A percentile compares a stretch with the other conserved stretches of the same genome.
phyloP scores from a whole-genome alignment of 2,888 invertebrate genomes.

The Diogma glabrata region DNA sequence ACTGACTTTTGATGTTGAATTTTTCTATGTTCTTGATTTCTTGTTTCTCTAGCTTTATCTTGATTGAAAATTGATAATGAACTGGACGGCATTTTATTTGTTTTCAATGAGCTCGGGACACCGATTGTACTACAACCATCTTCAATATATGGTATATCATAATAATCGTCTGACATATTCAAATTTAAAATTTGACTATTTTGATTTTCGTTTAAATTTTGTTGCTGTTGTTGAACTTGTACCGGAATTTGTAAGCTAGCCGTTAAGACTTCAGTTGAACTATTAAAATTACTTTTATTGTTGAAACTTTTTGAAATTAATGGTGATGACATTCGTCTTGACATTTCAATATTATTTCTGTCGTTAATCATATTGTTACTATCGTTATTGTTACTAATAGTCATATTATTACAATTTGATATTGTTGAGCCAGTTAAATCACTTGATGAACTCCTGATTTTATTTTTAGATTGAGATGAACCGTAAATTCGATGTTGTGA shows the following conservation, averaged over 20 bases:
- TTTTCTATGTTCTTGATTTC: no score
- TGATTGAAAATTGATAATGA: conserved; percentile 18
- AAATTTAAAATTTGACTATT: conserved; percentile 11
- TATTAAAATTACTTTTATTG: no score
- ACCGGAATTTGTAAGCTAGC: conserved; percentile 71
- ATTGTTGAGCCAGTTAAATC: background rate
- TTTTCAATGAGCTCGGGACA: no score
- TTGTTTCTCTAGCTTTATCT: conserved; percentile 13
- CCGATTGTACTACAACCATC: conserved; percentile 16
- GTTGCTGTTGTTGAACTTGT: conserved; percentile 24
- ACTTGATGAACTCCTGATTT: background rate
- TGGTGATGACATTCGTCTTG: conserved; percentile 5
- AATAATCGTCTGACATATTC: conserved; percentile 24
- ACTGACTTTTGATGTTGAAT: conserved; percentile 17
- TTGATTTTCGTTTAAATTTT: conserved; percentile 13
- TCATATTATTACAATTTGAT: no score
- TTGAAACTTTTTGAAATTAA: no score
- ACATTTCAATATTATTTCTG: background rate
- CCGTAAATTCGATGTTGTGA: no score
- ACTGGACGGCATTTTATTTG: background rate
- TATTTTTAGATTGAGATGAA: conserved; percentile 1
- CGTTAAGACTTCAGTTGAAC: conserved; percentile 49
- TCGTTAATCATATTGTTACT: no score
- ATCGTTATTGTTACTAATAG: no score
- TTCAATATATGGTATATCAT: conserved; percentile 57